Percentiles rank a stretch among this genome's conserved stretches.
phyloP scores from a whole-genome alignment of 2,888 invertebrate species.

The Cerceris rybyensis region DNA sequence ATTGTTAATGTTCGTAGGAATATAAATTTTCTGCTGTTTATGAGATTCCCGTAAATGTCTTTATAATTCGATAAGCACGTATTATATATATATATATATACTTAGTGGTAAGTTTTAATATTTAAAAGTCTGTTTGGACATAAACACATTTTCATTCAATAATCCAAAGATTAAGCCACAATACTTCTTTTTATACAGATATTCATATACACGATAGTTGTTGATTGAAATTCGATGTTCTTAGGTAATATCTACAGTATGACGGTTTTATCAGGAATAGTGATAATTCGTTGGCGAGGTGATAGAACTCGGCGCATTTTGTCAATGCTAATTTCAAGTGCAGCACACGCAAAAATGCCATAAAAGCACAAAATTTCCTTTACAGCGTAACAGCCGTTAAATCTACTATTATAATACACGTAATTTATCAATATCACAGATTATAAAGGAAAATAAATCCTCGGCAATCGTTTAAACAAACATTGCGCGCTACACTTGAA shows the following conservation, averaged over 20 bases:
- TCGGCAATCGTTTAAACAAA: slow-evolving; percentile 9
- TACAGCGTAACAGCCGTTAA: slow-evolving; percentile 7
- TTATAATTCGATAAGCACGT: slow-evolving; percentile 30
- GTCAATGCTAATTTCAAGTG: slow-evolving; percentile 19
- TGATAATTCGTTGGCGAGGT: slow-evolving; percentile 15
- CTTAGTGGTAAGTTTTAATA: slow-evolving; percentile 19
- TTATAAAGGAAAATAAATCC: slow-evolving; percentile 18
- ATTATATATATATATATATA: slow-evolving; percentile 38
- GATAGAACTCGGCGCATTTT: slow-evolving; percentile 16
- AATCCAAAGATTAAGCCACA: slow-evolving; percentile 57
- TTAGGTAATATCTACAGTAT: slow-evolving; percentile 26
- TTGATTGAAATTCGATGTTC: slow-evolving; percentile 32
- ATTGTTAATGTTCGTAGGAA: slow-evolving; percentile 39
- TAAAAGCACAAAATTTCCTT: slow-evolving; percentile 19
- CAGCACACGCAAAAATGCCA: slow-evolving; percentile 10
- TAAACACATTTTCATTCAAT: slow-evolving; percentile 49
- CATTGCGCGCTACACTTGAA: slow-evolving; percentile 26
- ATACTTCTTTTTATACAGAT: slow-evolving; percentile 37
- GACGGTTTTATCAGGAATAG: slow-evolving; percentile 22
- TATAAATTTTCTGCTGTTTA: slow-evolving; percentile 27
- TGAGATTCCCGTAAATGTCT: slow-evolving; percentile 36
- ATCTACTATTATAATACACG: slow-evolving; percentile 16
- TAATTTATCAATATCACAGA: slow-evolving; percentile 9
- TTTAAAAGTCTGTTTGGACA: slow-evolving; percentile 28
- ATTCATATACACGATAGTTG: slow-evolving; percentile 39